Evolutionary conservation across 1,140 invertebrate species (phyloP).

Genomic region (Formica exsecta): DNA sequence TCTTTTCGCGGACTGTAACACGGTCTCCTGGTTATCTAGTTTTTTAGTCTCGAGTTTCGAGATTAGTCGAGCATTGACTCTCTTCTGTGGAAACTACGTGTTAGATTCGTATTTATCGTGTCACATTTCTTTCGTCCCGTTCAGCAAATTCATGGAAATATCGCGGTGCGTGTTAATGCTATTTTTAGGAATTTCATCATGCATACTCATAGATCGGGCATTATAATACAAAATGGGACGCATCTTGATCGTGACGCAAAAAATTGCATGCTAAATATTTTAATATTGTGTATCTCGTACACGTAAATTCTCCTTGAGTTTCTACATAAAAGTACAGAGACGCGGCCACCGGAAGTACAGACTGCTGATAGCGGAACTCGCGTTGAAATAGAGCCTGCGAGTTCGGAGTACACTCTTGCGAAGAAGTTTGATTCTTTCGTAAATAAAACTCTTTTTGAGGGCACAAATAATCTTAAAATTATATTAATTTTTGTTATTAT

Average conservation of each 20-base stretch:
- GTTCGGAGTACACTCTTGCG: slow-evolving; percentile 66
- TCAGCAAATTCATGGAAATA: slow-evolving; percentile 22
- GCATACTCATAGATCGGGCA: slow-evolving; percentile 1
- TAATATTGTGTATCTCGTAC: slow-evolving; percentile 1
- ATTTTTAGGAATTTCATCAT: slow-evolving; percentile 40
- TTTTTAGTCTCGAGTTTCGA: neutral
- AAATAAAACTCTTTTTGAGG: neutral
- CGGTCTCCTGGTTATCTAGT: neutral
- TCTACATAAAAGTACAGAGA: slow-evolving; percentile 45
- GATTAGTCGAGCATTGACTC: slow-evolving; percentile 39
- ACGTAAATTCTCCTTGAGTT: slow-evolving; percentile 39
- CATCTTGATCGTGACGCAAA: neutral
- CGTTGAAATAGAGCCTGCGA: slow-evolving; percentile 68
- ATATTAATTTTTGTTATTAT: neutral
- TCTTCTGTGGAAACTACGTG: slow-evolving; percentile 20
- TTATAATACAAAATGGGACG: neutral
- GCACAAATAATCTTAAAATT: neutral
- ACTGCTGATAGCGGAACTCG: slow-evolving; percentile 77
- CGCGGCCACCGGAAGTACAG: slow-evolving; percentile 75
- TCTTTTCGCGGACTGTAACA: neutral
- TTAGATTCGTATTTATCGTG: neutral
- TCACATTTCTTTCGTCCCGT: slow-evolving; percentile 34
- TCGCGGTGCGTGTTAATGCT: slow-evolving; percentile 9
- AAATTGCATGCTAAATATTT: neutral
- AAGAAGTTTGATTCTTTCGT: slow-evolving; percentile 54